phyloP scores from a whole-genome alignment of 1,140 invertebrate genomes.

The Cyclargus thomasi region DNA sequence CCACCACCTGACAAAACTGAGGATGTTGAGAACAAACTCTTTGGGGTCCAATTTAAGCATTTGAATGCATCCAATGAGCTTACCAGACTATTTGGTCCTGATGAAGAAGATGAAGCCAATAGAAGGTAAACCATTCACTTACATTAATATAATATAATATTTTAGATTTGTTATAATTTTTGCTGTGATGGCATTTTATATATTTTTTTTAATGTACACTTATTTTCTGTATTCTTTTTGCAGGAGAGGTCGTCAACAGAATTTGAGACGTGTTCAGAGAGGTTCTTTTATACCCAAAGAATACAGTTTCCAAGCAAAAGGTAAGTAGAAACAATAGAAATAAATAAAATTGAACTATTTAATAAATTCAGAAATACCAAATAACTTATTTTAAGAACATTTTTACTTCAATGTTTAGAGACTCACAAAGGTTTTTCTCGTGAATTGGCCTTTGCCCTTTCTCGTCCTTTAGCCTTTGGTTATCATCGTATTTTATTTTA shows the following conservation, averaged over 20 bases:
- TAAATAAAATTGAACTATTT: too few species aligned
- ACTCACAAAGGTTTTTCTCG: too few species aligned
- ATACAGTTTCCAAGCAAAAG: constrained; percentile 23
- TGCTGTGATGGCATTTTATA: too few species aligned
- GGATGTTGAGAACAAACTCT: constrained; percentile 30
- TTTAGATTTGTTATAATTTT: too few species aligned
- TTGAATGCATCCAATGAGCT: constrained; percentile 91
- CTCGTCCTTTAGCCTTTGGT: too few species aligned
- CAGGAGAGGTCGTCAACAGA: constrained; percentile 27
- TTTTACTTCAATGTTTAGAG: not conserved
- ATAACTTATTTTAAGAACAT: constrained; percentile 7
- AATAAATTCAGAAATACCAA: too few species aligned
- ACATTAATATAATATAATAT: not conserved
- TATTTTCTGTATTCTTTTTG: not conserved
- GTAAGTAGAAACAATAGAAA: constrained; percentile 20
- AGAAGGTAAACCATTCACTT: constrained; percentile 16
- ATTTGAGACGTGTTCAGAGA: constrained; percentile 27
- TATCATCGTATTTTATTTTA: too few species aligned
- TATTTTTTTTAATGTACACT: too few species aligned
- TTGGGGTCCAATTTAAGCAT: constrained; percentile 82
- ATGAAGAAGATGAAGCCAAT: constrained; percentile 69
- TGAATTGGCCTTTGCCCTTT: too few species aligned
- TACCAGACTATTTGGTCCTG: constrained; percentile 89
- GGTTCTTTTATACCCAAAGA: constrained; percentile 24
- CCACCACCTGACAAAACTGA: not conserved